Evolutionary conservation across 2,888 invertebrate species (phyloP).

Genomic region (Leistus spinibarbis): DNA sequence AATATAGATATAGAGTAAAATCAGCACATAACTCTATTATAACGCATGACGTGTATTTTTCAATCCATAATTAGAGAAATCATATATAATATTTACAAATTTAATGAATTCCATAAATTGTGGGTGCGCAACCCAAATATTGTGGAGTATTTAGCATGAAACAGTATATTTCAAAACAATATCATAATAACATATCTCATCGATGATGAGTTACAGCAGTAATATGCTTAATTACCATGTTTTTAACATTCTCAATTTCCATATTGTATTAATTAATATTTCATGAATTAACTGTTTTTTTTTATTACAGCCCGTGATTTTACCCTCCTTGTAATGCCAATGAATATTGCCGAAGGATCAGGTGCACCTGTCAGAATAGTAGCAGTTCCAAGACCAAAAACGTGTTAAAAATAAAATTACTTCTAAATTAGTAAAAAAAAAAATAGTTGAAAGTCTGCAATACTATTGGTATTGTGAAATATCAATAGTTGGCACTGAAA

Average conservation of each 20-base stretch:
- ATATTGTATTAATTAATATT: too few relatives aligned
- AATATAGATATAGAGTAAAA: neutral
- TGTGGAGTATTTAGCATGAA: too few relatives aligned
- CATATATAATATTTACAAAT: neutral
- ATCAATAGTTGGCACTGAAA: too few relatives aligned
- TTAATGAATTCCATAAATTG: too few relatives aligned
- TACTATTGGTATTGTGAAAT: too few relatives aligned
- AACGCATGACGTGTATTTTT: neutral
- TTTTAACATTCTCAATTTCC: too few relatives aligned
- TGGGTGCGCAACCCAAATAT: too few relatives aligned
- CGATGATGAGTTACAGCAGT: too few relatives aligned
- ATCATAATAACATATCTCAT: too few relatives aligned
- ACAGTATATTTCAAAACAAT: too few relatives aligned
- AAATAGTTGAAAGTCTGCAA: too few relatives aligned
- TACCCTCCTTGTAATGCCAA: constrained; percentile 63
- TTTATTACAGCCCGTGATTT: constrained; percentile 52
- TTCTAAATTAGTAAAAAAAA: too few relatives aligned
- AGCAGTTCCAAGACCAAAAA: constrained; percentile 55
- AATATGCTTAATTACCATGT: neutral
- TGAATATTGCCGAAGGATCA: constrained; percentile 66
- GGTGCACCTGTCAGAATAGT: constrained; percentile 68
- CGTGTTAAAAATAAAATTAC: neutral
- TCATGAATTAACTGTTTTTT: neutral
- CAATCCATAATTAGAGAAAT: neutral
- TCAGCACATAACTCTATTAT: neutral